A percentile compares a stretch with the other conserved stretches of the same genome.
phyloP scores from a whole-genome alignment of 2,888 invertebrate species.

The Cosmorhoe ocellata region DNA sequence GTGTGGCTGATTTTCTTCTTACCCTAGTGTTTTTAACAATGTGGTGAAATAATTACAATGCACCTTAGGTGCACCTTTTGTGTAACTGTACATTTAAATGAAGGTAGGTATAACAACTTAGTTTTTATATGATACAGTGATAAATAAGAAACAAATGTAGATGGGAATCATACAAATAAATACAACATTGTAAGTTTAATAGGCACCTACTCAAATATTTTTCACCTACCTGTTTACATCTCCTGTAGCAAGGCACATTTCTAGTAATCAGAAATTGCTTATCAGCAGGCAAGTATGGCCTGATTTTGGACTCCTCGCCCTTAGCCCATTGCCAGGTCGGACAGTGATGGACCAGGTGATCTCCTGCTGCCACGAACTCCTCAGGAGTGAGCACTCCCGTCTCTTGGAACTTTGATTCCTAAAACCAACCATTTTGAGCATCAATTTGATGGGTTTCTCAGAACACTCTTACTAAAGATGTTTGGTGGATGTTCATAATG shows the following conservation, averaged over 20 bases:
- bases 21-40: too few relatives aligned
- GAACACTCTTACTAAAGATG: too few relatives aligned
- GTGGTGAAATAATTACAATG: too few relatives aligned
- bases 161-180: too few relatives aligned
- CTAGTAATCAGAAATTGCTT: conserved; percentile 98
- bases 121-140: too few relatives aligned
- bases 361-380: conserved; percentile 99
- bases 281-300: conserved; percentile 94
- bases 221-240: conserved; percentile 94
- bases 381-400: conserved; percentile 99
- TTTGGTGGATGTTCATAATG: too few relatives aligned
- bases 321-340: conserved; percentile 99
- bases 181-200: too few relatives aligned
- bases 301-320: conserved; percentile 94
- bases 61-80: too few relatives aligned
- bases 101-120: too few relatives aligned
- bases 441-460: neutral
- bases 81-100: too few relatives aligned
- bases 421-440: neutral
- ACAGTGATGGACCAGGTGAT: conserved; percentile 99
- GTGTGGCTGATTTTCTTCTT: too few relatives aligned
- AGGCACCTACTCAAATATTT: neutral
- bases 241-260: conserved; percentile 97
- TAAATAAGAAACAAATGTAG: too few relatives aligned
- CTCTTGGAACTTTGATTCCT: conserved; percentile 98